Base-by-base conservation (phyloP, 23 tunicate species). In the Phallusia fumigata region DNA sequence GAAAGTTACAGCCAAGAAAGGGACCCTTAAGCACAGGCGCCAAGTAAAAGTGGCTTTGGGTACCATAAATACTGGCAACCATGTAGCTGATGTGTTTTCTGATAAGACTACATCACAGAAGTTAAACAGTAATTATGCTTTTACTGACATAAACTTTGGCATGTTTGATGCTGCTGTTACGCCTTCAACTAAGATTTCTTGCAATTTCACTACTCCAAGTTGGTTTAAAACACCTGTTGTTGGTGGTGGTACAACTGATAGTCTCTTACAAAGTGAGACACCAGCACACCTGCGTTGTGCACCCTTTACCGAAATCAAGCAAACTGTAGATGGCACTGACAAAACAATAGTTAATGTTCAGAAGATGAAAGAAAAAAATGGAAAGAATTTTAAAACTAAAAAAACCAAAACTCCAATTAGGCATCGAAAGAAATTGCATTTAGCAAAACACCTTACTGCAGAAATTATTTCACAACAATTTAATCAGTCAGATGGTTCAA, bases 131-230 rank as follows among this genome's bases (percentile, higher is more conserved):
- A 58, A 24, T 58, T 2, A 6, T 58, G 69, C 15, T 21, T 58
- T 58, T 24, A 6, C 26, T 24, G 28, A 58, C 28, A 24, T 24
- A 22, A 58, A 58, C 16, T 8, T 58, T 58, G 69, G 28, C 11
- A 58, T 58, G 69, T 58, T 58, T 58, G 69, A 22, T 21, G 28
- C 69, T 22, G 69, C 69, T 58, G 69, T 58, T 58, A 58, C 69
- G 13, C 69, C 69, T 22, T 21, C 28, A 11, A 21, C 69, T 5
- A 58, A 58, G 69, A 6, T 58, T 22, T 58, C 69, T 1, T 24
- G 13, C 28, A 58, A 58, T 58, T 58, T 58, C 13, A 58, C 69
- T 1, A 58, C 69, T 24, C 69, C 69, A 58, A 58, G 69, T 58
- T 58, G 69, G 69, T 58, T 58, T 24, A 58, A 58, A 13, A 58